These are phyloP conservation scores for Aradus depressus DNA, from an alignment of 2,888 invertebrate genomes.

Conservation along the genomic window DNA sequence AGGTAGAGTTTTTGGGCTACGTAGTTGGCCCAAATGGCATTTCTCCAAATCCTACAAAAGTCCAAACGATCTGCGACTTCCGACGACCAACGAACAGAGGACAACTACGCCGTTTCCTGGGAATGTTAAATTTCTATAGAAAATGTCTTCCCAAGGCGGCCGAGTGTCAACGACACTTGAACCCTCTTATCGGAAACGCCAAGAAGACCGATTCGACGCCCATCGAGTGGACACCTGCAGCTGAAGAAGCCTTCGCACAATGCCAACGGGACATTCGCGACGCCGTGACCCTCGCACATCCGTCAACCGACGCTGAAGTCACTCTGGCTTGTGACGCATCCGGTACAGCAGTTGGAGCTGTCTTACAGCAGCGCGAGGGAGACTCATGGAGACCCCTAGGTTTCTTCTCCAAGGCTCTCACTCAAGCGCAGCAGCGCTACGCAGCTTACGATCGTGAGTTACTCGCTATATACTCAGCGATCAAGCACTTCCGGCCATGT, in stretches of 20 bases:
- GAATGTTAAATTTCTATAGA: slow-evolving; percentile 20
- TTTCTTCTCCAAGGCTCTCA: slow-evolving; percentile 28
- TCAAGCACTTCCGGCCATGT: background rate
- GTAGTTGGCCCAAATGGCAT: slow-evolving; percentile 16
- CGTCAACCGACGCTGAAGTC: slow-evolving; percentile 4
- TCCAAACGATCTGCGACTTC: slow-evolving; percentile 5
- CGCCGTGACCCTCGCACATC: slow-evolving; percentile 25
- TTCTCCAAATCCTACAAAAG: slow-evolving; percentile 5
- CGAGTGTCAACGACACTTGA: slow-evolving; percentile 15
- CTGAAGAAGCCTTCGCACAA: slow-evolving; percentile 21
- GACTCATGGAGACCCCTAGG: slow-evolving; percentile 24
- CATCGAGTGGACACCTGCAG: slow-evolving; percentile 24
- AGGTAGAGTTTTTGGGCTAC: slow-evolving; percentile 18
- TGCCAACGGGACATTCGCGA: slow-evolving; percentile 22
- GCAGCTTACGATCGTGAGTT: slow-evolving; percentile 37
- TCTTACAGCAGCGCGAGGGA: slow-evolving; percentile 33
- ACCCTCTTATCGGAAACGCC: slow-evolving; percentile 20
- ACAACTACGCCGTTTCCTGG: slow-evolving; percentile 14
- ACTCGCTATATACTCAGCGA: slow-evolving; percentile 4
- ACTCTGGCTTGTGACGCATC: slow-evolving; percentile 32
- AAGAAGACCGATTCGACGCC: slow-evolving; percentile 27
- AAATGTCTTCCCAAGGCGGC: slow-evolving; percentile 19
- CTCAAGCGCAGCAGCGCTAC: slow-evolving; percentile 34
- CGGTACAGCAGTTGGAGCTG: slow-evolving; percentile 35
- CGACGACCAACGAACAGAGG: slow-evolving; percentile 27